phyloP scores from a whole-genome alignment of 2,113 vertebrate species.

The Turdus rufiventris region DNA sequence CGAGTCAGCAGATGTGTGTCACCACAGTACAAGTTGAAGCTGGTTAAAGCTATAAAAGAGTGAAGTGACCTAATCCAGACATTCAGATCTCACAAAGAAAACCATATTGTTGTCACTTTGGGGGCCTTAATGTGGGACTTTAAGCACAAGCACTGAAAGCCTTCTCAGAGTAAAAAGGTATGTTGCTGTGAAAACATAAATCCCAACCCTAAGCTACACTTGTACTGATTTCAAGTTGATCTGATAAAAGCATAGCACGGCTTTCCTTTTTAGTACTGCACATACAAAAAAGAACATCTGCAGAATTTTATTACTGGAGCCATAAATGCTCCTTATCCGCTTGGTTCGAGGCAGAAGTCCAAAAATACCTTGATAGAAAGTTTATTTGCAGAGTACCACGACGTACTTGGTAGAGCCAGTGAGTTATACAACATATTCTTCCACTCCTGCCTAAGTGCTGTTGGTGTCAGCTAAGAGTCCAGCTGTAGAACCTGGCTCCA shows the following conservation, averaged over 20 bases:
- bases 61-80: constrained; percentile 84
- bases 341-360: constrained; percentile 63
- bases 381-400: constrained; percentile 73
- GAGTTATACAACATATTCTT: constrained; percentile 65
- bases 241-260: constrained; percentile 50
- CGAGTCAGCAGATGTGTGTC: constrained; percentile 93
- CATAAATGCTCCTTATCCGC: constrained; percentile 67
- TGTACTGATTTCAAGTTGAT: constrained; percentile 18
- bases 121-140: constrained; percentile 51
- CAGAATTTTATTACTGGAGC: constrained; percentile 48
- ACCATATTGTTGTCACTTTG: constrained; percentile 62
- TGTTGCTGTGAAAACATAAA: constrained; percentile 14
- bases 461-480: constrained; percentile 5
- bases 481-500: constrained; percentile 24
- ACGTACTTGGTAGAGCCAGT: constrained; percentile 68
- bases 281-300: constrained; percentile 53
- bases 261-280: constrained; percentile 48
- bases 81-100: constrained; percentile 72
- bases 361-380: constrained; percentile 68
- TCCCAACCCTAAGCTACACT: constrained; percentile 20
- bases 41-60: constrained; percentile 83
- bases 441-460: constrained; percentile 58
- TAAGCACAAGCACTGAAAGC: constrained; percentile 44
- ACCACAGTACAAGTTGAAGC: constrained; percentile 89
- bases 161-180: not conserved